A percentile compares a stretch with the other conserved stretches of the same genome.
Evolutionary conservation across 2,888 invertebrate species (phyloP).

Genomic region (Ptilodon capucinus): DNA sequence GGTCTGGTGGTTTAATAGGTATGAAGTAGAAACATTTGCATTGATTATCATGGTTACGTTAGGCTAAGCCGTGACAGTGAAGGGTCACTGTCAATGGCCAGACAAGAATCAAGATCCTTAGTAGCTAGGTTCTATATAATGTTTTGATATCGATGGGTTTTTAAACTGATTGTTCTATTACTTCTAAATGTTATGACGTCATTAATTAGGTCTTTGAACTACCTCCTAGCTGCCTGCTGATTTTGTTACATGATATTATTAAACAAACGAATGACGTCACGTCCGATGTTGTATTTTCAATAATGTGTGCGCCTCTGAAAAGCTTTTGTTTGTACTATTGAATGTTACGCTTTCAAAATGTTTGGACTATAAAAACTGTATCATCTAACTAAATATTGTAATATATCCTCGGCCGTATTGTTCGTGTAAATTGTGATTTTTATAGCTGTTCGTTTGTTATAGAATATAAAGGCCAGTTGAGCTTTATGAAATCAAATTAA

Average conservation of each 20-base stretch:
- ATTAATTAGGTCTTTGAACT: background rate
- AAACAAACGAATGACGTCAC: background rate
- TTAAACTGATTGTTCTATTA: background rate
- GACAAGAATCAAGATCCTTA: background rate
- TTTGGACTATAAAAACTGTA: background rate
- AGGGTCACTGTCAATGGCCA: background rate
- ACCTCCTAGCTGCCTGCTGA: background rate
- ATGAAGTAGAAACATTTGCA: background rate
- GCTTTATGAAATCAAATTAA: too few relatives aligned
- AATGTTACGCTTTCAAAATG: background rate
- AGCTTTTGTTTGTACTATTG: background rate
- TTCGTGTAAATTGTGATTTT: too few relatives aligned
- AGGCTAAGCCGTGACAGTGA: background rate
- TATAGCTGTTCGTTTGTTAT: too few relatives aligned
- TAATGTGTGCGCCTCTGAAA: background rate
- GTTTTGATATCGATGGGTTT: background rate
- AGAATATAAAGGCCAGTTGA: too few relatives aligned
- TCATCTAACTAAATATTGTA: too few relatives aligned
- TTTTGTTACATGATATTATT: background rate
- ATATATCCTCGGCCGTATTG: too few relatives aligned
- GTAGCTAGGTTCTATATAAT: background rate
- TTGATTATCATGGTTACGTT: background rate
- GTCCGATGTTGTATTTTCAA: background rate
- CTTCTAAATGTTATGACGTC: background rate
- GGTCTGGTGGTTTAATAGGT: background rate